These are phyloP conservation scores for Lates japonicus DNA, from an alignment of 2,797 vertebrate species.

Conservation along the genomic window DNA sequence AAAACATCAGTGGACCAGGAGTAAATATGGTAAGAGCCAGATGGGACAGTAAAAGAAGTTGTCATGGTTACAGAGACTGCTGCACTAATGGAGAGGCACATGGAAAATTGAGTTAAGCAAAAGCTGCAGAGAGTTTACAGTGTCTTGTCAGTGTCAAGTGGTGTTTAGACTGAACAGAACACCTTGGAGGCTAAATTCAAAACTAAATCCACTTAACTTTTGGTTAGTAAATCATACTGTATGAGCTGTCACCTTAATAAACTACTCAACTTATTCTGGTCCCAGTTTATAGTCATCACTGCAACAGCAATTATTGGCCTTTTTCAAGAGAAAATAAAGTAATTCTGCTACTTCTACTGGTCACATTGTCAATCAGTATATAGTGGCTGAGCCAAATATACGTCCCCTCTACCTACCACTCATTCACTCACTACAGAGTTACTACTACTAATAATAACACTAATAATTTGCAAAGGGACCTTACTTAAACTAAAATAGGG, in stretches of 20 bases:
- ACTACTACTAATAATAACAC: no score
- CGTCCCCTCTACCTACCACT: neutral
- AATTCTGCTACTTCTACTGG: neutral
- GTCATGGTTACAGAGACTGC: slow-evolving; percentile 34
- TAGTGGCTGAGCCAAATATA: neutral
- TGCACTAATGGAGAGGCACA: slow-evolving; percentile 4
- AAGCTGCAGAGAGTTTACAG: slow-evolving; percentile 22
- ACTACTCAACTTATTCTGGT: neutral
- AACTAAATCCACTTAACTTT: neutral
- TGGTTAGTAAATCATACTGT: neutral
- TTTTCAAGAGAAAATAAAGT: neutral
- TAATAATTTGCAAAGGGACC: neutral
- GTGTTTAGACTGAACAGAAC: slow-evolving; percentile 9
- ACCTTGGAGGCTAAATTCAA: neutral
- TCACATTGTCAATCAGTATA: neutral
- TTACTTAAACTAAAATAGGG: neutral
- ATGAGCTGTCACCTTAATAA: neutral
- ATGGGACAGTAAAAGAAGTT: neutral
- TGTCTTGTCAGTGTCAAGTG: neutral
- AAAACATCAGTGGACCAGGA: slow-evolving; percentile 49
- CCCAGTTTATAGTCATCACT: neutral
- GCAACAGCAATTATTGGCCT: neutral
- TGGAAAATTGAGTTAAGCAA: slow-evolving; percentile 19
- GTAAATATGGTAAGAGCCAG: slow-evolving; percentile 6
- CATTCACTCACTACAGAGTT: neutral